These are phyloP conservation scores for Tanytarsus gracilentus DNA, from an alignment of 2,888 invertebrate genomes.

Conservation along the genomic window DNA sequence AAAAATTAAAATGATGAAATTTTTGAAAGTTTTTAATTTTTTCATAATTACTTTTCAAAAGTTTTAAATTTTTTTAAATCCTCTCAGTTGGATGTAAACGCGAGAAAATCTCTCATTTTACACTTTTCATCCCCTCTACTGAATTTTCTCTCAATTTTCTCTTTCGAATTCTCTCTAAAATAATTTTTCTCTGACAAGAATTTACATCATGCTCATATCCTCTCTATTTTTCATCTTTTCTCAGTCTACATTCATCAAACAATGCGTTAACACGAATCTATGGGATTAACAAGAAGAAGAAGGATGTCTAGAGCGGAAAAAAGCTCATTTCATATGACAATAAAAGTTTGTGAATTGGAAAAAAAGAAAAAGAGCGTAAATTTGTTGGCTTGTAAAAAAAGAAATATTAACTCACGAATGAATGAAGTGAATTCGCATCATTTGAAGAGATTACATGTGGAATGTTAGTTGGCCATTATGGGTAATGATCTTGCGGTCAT, in stretches of 20 bases:
- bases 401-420: conserved; percentile 23
- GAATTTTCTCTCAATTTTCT: neutral
- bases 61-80: too few relatives aligned
- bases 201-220: too few relatives aligned
- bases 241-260: too few relatives aligned
- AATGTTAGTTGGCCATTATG: conserved; percentile 17
- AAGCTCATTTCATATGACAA: neutral
- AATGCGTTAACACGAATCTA: neutral
- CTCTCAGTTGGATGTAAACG: too few relatives aligned
- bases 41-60: too few relatives aligned
- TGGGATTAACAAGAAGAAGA: neutral
- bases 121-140: conserved; percentile 3
- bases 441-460: conserved; percentile 17
- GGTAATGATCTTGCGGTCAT: conserved; percentile 7
- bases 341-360: conserved; percentile 18
- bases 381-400: conserved; percentile 2
- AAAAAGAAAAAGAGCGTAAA: neutral
- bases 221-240: too few relatives aligned
- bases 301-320: neutral
- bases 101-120: conserved; percentile 5
- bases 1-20: too few relatives aligned
- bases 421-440: conserved; percentile 20
- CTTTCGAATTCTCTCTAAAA: neutral
- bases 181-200: too few relatives aligned
- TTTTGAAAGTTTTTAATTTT: too few relatives aligned